phyloP scores from a whole-genome alignment of 2,888 invertebrate genomes.

The Cheilosia variabilis region DNA sequence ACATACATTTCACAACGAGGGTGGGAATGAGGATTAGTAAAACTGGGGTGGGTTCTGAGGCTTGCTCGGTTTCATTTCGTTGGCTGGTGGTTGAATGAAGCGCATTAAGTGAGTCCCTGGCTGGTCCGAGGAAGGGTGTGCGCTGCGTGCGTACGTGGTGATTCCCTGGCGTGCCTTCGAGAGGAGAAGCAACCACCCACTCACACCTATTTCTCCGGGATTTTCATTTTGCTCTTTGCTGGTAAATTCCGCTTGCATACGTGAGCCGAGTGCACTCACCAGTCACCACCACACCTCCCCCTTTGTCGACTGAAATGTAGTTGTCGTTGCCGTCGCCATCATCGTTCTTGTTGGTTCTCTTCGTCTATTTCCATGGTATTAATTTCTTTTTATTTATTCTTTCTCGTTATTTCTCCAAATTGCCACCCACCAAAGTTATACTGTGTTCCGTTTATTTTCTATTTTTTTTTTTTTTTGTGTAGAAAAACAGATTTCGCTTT shows the following conservation, averaged over 20 bases:
- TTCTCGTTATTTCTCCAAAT: constrained; percentile 42
- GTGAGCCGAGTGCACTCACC: constrained; percentile 60
- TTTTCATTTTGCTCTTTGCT: constrained; percentile 66
- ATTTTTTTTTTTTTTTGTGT: constrained; percentile 22
- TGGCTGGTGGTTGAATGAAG: constrained; percentile 73
- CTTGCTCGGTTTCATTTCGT: constrained; percentile 75
- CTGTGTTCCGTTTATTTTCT: background rate
- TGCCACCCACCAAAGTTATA: constrained; percentile 36
- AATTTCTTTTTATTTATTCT: constrained; percentile 52
- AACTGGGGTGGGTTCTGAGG: constrained; percentile 57
- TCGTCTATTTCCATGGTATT: constrained; percentile 63
- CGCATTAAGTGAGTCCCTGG: constrained; percentile 59
- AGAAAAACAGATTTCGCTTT: constrained; percentile 41
- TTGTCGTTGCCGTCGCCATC: constrained; percentile 7
- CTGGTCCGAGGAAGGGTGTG: constrained; percentile 59
- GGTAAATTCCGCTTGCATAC: constrained; percentile 64
- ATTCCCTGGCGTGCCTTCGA: constrained; percentile 56
- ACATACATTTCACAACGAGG: constrained; percentile 41
- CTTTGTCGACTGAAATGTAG: background rate
- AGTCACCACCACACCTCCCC: constrained; percentile 30
- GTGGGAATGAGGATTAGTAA: constrained; percentile 62
- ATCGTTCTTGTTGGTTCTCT: constrained; percentile 1
- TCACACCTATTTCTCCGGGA: constrained; percentile 30
- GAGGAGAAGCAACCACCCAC: constrained; percentile 21
- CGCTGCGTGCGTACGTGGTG: constrained; percentile 67